Percentiles rank a stretch among this genome's conserved stretches.
phyloP scores from a whole-genome alignment of 2,797 vertebrate species.

The Tamandua tetradactyla region DNA sequence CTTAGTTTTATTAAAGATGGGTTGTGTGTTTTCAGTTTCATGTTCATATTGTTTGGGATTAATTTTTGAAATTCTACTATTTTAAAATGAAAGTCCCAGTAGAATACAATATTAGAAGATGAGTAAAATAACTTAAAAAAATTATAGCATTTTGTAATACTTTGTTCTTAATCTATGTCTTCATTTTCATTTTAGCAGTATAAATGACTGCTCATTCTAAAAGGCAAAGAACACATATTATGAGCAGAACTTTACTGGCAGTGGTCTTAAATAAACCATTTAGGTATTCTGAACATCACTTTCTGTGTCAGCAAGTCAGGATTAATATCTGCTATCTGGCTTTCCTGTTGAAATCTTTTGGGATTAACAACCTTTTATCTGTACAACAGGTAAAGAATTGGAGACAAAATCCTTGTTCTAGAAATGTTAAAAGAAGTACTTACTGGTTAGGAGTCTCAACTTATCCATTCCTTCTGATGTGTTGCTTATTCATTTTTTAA shows the following conservation, averaged over 20 bases:
- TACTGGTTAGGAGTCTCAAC: background rate
- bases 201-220: background rate
- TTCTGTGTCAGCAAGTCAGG: background rate
- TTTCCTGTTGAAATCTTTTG: slow-evolving; percentile 29
- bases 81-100: slow-evolving; percentile 15
- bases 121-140: slow-evolving; percentile 22
- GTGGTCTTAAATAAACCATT: slow-evolving; percentile 15
- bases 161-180: background rate
- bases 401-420: background rate
- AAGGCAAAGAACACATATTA: background rate
- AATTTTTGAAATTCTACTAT: slow-evolving; percentile 15
- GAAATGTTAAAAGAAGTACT: background rate
- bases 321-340: background rate
- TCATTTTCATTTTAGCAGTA: slow-evolving; percentile 17
- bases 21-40: slow-evolving; percentile 35
- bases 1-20: slow-evolving; percentile 15
- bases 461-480: slow-evolving; percentile 44
- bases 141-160: background rate
- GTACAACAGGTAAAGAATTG: background rate
- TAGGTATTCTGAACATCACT: background rate
- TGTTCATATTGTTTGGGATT: slow-evolving; percentile 30
- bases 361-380: slow-evolving; percentile 7
- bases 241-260: background rate
- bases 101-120: background rate
- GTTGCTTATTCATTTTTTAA: background rate